Conservation (phyloP, 64 coral and sea anemone genomes). For the Dendrophyllia cribrosa region DNA sequence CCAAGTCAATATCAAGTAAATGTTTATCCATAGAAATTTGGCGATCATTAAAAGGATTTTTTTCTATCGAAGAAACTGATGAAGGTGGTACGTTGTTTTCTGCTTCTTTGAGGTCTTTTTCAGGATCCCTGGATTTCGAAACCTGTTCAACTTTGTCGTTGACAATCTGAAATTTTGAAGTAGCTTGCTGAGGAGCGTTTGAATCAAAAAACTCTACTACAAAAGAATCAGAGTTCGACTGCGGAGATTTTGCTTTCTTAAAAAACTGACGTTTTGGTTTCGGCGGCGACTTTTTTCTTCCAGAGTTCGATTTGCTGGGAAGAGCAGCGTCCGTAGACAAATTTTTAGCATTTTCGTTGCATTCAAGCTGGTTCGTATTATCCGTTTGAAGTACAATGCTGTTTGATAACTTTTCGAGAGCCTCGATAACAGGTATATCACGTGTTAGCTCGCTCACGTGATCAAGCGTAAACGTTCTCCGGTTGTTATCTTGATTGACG, state of each 20-base stretch:
- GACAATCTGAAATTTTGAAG: constrained; percentile 26
- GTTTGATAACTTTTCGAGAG: constrained; percentile 54
- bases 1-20: not conserved
- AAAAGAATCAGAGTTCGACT: constrained; percentile 64
- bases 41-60: not conserved
- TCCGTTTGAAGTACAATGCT: not conserved
- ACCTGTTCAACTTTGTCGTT: constrained; percentile 31
- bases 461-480: constrained; percentile 75
- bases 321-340: not conserved
- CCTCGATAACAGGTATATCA: constrained; percentile 71
- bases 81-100: not conserved
- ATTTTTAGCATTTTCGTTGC: not conserved
- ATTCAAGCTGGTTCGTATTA: not conserved
- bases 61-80: not conserved
- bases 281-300: constrained; percentile 33
- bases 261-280: constrained; percentile 55
- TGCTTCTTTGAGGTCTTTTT: not conserved
- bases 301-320: not conserved
- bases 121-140: not conserved
- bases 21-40: not conserved
- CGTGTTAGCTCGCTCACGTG: constrained; percentile 39
- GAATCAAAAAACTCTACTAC: constrained; percentile 69
- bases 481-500: not conserved
- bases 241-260: constrained; percentile 51
- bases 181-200: not conserved